phyloP scores from a whole-genome alignment of 2,113 vertebrate genomes.

The Leptobrachium leishanense region DNA sequence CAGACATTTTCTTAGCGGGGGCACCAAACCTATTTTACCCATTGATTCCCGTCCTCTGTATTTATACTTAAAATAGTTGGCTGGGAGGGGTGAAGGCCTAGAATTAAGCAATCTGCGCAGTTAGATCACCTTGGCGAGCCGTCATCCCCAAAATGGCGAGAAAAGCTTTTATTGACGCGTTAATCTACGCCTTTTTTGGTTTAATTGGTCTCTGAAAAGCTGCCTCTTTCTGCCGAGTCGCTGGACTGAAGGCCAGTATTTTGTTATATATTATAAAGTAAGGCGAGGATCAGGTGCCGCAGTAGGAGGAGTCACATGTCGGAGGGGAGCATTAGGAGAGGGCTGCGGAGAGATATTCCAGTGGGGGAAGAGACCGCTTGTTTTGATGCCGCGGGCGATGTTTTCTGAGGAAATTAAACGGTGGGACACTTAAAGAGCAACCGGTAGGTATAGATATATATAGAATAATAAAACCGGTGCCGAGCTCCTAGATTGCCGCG shows the following conservation, averaged over 20 bases:
- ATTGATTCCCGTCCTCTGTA: neutral
- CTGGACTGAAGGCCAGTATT: neutral
- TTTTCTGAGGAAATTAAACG: too few species aligned
- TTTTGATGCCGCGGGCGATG: too few species aligned
- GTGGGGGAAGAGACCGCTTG: too few species aligned
- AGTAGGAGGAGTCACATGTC: neutral
- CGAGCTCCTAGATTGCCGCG: too few species aligned
- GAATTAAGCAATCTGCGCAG: neutral
- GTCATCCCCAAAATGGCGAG: neutral
- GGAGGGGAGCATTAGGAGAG: too few species aligned
- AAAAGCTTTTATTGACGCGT: neutral
- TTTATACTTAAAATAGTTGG: neutral
- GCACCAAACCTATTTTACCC: conserved; percentile 21
- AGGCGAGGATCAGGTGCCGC: neutral
- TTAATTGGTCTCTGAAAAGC: neutral
- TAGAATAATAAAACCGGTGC: too few species aligned
- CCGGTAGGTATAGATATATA: too few species aligned
- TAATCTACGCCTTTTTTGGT: neutral
- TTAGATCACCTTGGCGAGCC: neutral
- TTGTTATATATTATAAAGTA: neutral
- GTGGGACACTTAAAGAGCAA: too few species aligned
- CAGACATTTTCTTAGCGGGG: conserved; percentile 44
- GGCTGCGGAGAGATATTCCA: too few species aligned
- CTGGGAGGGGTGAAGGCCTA: neutral
- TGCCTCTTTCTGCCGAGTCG: neutral